Evolutionary conservation across 2,797 vertebrate genomes (phyloP), one percentile per base, ranked within the genome.

Genomic region (Chlorospingus semifuscus): DNA sequence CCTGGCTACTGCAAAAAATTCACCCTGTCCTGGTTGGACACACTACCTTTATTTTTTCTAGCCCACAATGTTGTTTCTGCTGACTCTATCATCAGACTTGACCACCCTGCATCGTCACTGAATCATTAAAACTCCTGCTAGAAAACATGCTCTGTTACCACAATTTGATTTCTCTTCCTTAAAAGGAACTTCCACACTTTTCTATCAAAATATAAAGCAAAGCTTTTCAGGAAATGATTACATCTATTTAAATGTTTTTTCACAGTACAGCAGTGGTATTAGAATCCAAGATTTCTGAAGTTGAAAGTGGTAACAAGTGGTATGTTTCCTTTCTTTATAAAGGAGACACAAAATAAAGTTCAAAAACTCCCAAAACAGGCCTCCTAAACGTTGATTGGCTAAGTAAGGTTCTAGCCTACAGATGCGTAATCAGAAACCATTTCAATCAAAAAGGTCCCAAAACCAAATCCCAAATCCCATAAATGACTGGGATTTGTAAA

Each of bases 161-260:
- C 6, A 49, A 21, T 4, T 89, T 29, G 22, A 55, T 64, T 69
- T 82, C 18, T 18, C 2, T 41, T 69, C 44, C 34, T 76, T 68
- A 9, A 50, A 82, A 76, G 6, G 10, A 84, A 34, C 13, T n/a
- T 41, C 7, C 12, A 10, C 19, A 32, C 5, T 27, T 69, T 44
- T 23, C 5, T 53, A 24, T 56, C 16, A 80, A 72, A 89, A 56
- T 2, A 42, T 7, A 18, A 56, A 50, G 17, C 1, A 41, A 50
- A 0, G 0, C 13, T 71, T 79, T 57, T 49, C 0, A 20, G 52
- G 29, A 65, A 61, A 32, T 2, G 14, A 5, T 11, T 75, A 2
- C 22, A 22, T 36, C 17, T 76, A 16, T 22, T 20, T 20, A 47
- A 18, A 60, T 30, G 2, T 20, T 88, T 46, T 29, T 44, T 15